Evolutionary conservation across 2,113 vertebrate species (phyloP).

Genomic region (Nanorana parkeri): DNA sequence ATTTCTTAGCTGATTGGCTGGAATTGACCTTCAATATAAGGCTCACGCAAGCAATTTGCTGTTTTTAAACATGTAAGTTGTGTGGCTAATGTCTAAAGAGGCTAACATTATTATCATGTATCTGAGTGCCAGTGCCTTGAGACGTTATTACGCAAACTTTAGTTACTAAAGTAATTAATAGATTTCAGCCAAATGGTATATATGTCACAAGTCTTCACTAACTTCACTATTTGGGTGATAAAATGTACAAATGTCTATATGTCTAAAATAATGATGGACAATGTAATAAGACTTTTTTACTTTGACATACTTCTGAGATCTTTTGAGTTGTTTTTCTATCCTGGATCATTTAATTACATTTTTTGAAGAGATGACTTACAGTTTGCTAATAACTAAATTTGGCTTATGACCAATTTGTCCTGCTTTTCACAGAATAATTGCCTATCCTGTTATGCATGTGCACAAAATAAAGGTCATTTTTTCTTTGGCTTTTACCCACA

Average conservation of each 20-base stretch:
- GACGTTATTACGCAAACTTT: background rate
- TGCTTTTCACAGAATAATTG: constrained; percentile 51
- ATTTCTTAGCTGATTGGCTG: too few relatives aligned
- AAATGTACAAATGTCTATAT: background rate
- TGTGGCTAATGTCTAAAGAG: too few relatives aligned
- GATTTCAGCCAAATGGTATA: background rate
- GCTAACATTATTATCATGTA: too few relatives aligned
- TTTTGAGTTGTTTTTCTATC: constrained; percentile 6
- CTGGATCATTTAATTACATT: constrained; percentile 9
- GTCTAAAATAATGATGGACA: constrained; percentile 27
- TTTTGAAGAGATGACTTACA: constrained; percentile 7
- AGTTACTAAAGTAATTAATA: background rate
- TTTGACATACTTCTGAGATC: constrained; percentile 19
- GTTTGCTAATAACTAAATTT: constrained; percentile 44
- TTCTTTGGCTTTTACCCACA: background rate
- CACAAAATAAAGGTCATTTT: constrained; percentile 39
- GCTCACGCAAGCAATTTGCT: too few relatives aligned
- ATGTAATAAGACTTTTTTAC: constrained; percentile 4
- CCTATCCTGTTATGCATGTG: constrained; percentile 9
- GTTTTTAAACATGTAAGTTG: too few relatives aligned
- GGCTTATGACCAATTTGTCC: constrained; percentile 45
- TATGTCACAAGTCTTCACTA: background rate
- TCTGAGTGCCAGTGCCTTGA: too few relatives aligned
- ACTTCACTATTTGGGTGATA: background rate
- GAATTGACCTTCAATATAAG: too few relatives aligned